Evolutionary conservation across 2,113 vertebrate genomes (phyloP).

Genomic region (Dicrurus megarhynchus): DNA sequence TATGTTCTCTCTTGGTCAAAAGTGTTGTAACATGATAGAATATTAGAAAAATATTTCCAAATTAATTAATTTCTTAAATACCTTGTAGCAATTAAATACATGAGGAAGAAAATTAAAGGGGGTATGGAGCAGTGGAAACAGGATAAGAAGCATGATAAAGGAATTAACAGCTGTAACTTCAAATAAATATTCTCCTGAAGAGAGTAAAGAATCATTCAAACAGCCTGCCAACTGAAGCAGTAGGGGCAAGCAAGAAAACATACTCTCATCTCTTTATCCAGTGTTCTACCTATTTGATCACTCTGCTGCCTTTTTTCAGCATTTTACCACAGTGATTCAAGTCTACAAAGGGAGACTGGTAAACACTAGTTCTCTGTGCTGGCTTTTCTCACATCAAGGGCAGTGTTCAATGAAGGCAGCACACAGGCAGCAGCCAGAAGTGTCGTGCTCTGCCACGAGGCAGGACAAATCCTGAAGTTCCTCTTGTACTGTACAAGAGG

Average conservation of each 20-base stretch:
- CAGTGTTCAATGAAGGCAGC: not conserved
- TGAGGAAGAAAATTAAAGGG: not conserved
- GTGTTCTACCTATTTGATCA: not conserved
- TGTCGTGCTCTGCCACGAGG: rapidly evolving
- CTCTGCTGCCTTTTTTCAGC: not conserved
- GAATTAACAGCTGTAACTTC: not conserved
- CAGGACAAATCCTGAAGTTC: not conserved
- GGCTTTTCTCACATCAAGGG: not conserved
- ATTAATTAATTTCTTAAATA: not conserved
- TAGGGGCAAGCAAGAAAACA: not conserved
- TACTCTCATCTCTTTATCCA: not conserved
- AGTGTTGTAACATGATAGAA: not conserved
- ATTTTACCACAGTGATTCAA: not conserved
- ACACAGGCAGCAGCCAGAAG: not conserved
- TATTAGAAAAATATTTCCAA: not conserved
- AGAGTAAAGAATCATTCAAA: not conserved
- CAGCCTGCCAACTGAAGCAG: not conserved
- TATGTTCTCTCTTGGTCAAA: not conserved
- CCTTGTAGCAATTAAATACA: not conserved
- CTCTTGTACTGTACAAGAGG: not conserved
- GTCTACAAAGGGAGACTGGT: not conserved
- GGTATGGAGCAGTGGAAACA: not conserved
- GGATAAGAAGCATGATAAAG: not conserved
- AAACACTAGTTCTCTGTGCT: not conserved
- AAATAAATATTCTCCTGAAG: not conserved